Evolutionary conservation across 2,888 invertebrate species (phyloP).

Genomic region (Epicampocera succincta): DNA sequence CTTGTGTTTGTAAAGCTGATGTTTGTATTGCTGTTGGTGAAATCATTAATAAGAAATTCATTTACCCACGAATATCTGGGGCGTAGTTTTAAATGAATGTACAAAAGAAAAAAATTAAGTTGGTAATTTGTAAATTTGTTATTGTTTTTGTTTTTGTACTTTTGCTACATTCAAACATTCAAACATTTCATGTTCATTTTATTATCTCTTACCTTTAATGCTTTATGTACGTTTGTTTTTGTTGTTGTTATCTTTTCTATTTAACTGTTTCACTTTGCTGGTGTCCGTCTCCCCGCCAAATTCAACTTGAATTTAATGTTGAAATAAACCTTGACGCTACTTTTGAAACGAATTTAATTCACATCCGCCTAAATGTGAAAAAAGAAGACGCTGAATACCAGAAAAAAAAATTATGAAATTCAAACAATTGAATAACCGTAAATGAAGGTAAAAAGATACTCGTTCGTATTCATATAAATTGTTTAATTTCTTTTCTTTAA

Average conservation of each 20-base stretch:
- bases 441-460: not conserved
- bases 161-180: no score
- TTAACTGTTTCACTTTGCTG: constrained; percentile 29
- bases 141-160: constrained; percentile 22
- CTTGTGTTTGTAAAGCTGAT: no score
- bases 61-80: constrained; percentile 63
- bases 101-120: constrained; percentile 3
- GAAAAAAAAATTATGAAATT: constrained; percentile 42
- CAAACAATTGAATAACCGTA: constrained; percentile 56
- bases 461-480: not conserved
- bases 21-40: constrained; percentile 18
- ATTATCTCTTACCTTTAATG: constrained; percentile 33
- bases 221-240: constrained; percentile 4
- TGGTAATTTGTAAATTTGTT: constrained; percentile 58
- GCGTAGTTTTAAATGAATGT: constrained; percentile 26
- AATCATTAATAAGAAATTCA: constrained; percentile 52
- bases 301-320: constrained; percentile 54
- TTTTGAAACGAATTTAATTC: constrained; percentile 39
- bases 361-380: constrained; percentile 45
- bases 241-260: not conserved
- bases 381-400: constrained; percentile 3
- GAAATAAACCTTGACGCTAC: constrained; percentile 61
- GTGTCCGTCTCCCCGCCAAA: constrained; percentile 40
- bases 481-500: constrained; percentile 13
- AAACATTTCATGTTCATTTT: constrained; percentile 44